Base-by-base conservation (phyloP, 2,797 vertebrate genomes). In the Xiphophorus birchmanni region DNA sequence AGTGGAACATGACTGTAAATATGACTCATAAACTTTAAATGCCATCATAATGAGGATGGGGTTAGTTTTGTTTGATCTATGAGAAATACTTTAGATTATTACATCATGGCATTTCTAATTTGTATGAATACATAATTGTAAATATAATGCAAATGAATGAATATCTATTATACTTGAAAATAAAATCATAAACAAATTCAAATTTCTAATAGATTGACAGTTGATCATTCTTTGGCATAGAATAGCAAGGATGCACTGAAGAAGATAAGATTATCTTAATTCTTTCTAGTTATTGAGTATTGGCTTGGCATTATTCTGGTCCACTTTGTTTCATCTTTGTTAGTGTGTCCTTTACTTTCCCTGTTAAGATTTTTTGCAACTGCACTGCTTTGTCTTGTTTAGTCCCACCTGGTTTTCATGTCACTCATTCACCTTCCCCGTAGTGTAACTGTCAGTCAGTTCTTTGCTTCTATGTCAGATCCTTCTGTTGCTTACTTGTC, bases 101-200 rank as follows among this genome's bases (percentile, higher is more conserved):
- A 73, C 29, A 77, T 76, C 42, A 6, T 21, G 17, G 12, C 23
- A 32, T 42, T 73, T 73, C 23, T 18, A 75, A 69, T 69, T 32
- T 73, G 37, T 67, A 52, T 3, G 50, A 44, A 29, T 73, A 15
- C 35, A 75, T 40, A 75, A 0, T 42, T 81, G 71, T 13, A 79
- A 47, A 79, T 52, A 45, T 74, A 76, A 50, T 74, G 18, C 60
- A 73, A 74, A 12, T 74, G 15, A 78, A 52, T 50, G 47, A 32
- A 8, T 29, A 12, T 73, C 42, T 26, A 45, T 12, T 29, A 47
- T 71, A 42, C 45, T 56, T 45, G 1, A 45, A 56, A 40, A 50
- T 54, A 40, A 52, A 40, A 32, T 18, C 6, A 63, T 63, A 21
- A 40, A 73, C 9, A 44, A 13, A 32, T 32, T 29, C 4, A 10